Conservation (phyloP, 2,113 vertebrate species). For the Psittacula cyanocephala region DNA sequence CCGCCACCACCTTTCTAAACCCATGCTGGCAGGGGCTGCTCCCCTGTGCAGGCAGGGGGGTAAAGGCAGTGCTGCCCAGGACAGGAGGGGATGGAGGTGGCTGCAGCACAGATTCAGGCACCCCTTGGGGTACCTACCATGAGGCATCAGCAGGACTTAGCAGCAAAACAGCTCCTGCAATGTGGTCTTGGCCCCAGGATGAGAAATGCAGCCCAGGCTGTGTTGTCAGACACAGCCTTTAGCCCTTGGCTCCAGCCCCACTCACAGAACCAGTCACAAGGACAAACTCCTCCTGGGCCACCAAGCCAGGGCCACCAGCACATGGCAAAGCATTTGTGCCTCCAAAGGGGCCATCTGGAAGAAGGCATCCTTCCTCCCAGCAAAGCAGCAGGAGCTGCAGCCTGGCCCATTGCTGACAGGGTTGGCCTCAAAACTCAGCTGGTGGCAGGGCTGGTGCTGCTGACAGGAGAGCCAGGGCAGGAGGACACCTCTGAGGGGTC, state of each 20-base stretch:
- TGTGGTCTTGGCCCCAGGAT: rapidly evolving
- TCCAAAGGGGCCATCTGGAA: background rate
- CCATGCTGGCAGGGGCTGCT: background rate
- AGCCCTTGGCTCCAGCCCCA: background rate
- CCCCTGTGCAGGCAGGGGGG: rapidly evolving
- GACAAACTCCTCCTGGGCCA: background rate
- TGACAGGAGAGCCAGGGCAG: background rate
- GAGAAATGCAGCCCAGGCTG: rapidly evolving
- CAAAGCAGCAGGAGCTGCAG: background rate
- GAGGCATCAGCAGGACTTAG: background rate
- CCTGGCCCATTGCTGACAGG: background rate
- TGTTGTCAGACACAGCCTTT: rapidly evolving
- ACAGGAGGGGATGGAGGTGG: background rate
- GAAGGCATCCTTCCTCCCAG: background rate
- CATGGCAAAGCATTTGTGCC: background rate
- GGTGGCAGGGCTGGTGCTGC: rapidly evolving
- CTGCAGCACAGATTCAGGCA: rapidly evolving
- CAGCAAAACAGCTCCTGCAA: background rate
- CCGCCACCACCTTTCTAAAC: background rate
- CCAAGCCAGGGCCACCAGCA: background rate
- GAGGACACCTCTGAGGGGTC: background rate
- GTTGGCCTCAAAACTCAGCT: background rate
- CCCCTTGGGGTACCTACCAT: no score
- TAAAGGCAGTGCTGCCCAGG: background rate
- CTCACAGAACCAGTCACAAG: rapidly evolving